Conservation (phyloP, 1,140 invertebrate species). For the Anastrepha ludens region DNA sequence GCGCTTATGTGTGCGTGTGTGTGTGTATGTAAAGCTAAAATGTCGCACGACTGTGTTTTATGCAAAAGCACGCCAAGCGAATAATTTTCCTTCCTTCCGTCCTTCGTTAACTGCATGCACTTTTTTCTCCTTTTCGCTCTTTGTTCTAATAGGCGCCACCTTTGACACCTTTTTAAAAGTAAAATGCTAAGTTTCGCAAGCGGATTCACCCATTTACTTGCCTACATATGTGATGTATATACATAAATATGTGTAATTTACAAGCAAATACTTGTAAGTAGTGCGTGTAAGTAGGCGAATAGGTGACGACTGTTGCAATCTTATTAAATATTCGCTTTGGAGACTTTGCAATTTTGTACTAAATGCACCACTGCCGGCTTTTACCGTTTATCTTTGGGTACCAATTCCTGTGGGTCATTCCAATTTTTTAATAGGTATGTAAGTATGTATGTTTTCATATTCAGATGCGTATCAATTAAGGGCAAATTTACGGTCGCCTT, state of each 20-base stretch:
- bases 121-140: not conserved
- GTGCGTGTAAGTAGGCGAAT: not conserved
- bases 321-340: not conserved
- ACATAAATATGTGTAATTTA: not conserved
- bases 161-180: conserved; percentile 40
- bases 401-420: no score
- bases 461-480: no score
- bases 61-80: conserved; percentile 21
- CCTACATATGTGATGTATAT: not conserved
- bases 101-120: conserved; percentile 2
- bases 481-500: no score
- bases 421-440: no score
- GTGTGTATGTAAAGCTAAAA: conserved; percentile 1
- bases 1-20: not conserved
- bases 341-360: not conserved
- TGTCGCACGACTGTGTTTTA: not conserved
- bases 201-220: conserved; percentile 25
- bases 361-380: no score
- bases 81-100: not conserved
- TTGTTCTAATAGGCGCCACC: conserved; percentile 36
- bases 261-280: not conserved
- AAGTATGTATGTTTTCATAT: no score
- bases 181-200: conserved; percentile 29
- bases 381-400: no score
- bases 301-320: not conserved